phyloP scores from a whole-genome alignment of 2,113 vertebrate species.

The Cathartes aura region DNA sequence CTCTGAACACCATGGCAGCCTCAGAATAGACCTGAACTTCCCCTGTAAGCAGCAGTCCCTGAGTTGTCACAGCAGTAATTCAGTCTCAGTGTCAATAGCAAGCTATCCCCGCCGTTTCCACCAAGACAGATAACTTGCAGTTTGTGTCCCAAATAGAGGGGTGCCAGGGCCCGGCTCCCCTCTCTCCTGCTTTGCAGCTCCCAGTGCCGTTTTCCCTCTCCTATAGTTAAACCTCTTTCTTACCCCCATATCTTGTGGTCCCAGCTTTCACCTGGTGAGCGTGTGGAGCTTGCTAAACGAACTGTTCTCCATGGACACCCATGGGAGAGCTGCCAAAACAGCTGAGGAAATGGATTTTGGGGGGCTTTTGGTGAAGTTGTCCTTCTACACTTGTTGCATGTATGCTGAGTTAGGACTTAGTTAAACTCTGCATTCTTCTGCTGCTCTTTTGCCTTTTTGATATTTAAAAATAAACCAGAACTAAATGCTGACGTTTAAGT shows the following conservation, averaged over 20 bases:
- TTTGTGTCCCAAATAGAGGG: fast-evolving
- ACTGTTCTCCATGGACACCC: background rate
- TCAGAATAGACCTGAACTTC: background rate
- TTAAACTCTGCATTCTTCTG: background rate
- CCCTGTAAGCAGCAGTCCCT: background rate
- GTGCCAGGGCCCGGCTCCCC: background rate
- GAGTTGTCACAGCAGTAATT: background rate
- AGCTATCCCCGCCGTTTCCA: fast-evolving
- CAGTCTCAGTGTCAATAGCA: fast-evolving
- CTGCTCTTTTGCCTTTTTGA: background rate
- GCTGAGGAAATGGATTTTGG: background rate
- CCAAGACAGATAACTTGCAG: background rate
- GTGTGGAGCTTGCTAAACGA: background rate
- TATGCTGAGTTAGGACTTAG: background rate
- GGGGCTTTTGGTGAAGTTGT: background rate
- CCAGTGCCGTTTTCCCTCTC: background rate
- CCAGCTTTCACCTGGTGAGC: background rate
- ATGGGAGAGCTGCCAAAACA: background rate
- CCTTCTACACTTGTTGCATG: background rate
- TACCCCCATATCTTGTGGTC: background rate
- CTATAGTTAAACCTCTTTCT: background rate
- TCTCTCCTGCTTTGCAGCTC: background rate
- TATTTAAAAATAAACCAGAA: background rate
- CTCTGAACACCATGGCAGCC: background rate
- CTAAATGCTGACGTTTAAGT: background rate